Evolutionary conservation across 2,888 invertebrate species (phyloP), one percentile per base, ranked within the genome.

Genomic region (Ashinkailepas kermadecensis): DNA sequence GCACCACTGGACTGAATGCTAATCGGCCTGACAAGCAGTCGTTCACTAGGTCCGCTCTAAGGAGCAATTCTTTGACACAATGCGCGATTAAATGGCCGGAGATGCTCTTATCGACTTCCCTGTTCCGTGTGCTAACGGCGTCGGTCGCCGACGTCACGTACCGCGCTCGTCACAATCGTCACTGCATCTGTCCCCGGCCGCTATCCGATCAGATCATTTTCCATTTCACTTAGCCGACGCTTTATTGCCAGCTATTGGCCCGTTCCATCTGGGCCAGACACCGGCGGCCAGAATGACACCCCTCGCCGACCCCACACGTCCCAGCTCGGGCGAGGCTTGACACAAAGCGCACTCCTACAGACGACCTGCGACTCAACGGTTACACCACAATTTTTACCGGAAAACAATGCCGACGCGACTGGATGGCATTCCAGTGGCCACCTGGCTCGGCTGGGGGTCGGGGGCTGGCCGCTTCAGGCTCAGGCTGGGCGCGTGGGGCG

Each of bases 301-400:
- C 7, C 65, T 12, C 12, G n/a, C 65, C 65, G 7, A 8, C 15
- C 62, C 62, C 62, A 62, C 18, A 13, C 18, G 0, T 18, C 62
- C 62, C 62, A 18, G 39, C 39, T 39, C 39, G 39, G 39, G 39
- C 39, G 39, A 39, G 39, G 39, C 39, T 39, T 39, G 2, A 4
- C 39, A 39, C 39, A 39, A 39, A 39, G 39, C 15, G 62, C 62
- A 13, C 62, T 18, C 62, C 62, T 18, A 18, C 7, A 13, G 18
- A 18, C 62, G 18, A 18, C 18, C 64, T 15, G 64, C 18, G 13
- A 23, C 65, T 25, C 39, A 39, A 70, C 70, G 39, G 25, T 65
- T 70, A 70, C 11, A 39, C 25, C 70, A 39, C 70, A 70, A 70
- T 70, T 70, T 67, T 70, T 70, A 70, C 70, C 39, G 39, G 13